Evolutionary conservation across 2,888 invertebrate genomes (phyloP), one percentile per base, ranked within the genome.

Genomic region (Heliconius cydno): DNA sequence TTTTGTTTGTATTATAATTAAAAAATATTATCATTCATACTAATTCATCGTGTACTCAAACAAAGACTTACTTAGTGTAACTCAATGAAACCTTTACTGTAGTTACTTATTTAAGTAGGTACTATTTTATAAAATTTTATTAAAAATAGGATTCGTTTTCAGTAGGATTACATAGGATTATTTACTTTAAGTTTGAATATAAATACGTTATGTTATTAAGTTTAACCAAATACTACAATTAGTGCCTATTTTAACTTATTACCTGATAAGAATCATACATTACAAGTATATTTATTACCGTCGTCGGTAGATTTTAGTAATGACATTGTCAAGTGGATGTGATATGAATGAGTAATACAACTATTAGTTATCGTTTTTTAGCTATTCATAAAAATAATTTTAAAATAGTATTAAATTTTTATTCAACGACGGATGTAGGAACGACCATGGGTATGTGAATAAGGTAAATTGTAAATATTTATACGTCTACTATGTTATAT

Each of bases 381-480:
- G n/a, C n/a, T 73, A 60, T 60, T 15, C 15, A 22, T 60, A 60
- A 60, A 60, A 25, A 46, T 46, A 70, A 57, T 34, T 57, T 34
- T n/a, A 73, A 60, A 34, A 34, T 30, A 57, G 12, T 34, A 57
- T 13, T 13, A 73, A 60, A 73, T n/a, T 9, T 28, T 13, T 41
- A 75, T 63, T 79, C 72, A 77, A 79, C 68, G 73, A 70, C 38
- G 72, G 79, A 78, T 68, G 70, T 78, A 68, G 46, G n/a, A 76
- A 83, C 52, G 84, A 85, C 83, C 85, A 86, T 83, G 84, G 83
- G 84, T 86, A 84, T 83, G 80, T 82, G 38, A 72, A 70, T 81
- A 86, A 85, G 80, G 79, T 79, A 68, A 85, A 80, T 78, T 91
- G 89, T 90, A 90, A 86, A 90, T 90, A 89, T 84, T 85, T 87